These are phyloP conservation scores for Remorina albescens DNA, from an alignment of 2,797 vertebrate species.

Conservation along the genomic window DNA sequence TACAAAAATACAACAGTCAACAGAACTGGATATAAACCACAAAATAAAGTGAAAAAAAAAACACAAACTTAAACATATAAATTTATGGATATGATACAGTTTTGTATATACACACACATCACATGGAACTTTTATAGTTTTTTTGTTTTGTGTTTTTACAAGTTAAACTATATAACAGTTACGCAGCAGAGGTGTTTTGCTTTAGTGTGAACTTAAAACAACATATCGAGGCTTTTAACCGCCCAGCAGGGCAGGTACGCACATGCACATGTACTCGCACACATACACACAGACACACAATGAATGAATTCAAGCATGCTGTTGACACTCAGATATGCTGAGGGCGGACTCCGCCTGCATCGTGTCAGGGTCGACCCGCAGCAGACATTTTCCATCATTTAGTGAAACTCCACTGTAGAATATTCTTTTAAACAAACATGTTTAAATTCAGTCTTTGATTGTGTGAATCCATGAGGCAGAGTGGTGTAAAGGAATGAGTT, in stretches of 20 bases:
- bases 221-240: slow-evolving; percentile 37
- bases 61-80: slow-evolving; percentile 18
- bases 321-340: neutral
- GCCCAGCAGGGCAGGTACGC: neutral
- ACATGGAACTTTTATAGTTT: slow-evolving; percentile 31
- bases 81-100: slow-evolving; percentile 40
- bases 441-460: neutral
- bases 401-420: too few relatives aligned
- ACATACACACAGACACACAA: neutral
- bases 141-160: slow-evolving; percentile 56
- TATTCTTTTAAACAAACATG: neutral
- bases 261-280: neutral
- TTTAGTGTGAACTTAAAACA: slow-evolving; percentile 13
- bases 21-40: slow-evolving; percentile 34
- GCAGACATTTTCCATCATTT: neutral
- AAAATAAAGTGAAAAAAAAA: slow-evolving; percentile 39
- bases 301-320: neutral
- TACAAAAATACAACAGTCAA: slow-evolving; percentile 46
- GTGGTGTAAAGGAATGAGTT: neutral
- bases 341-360: neutral
- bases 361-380: neutral
- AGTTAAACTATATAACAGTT: slow-evolving; percentile 51
- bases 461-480: neutral
- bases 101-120: slow-evolving; percentile 49
- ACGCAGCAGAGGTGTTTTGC: slow-evolving; percentile 31